These are phyloP conservation scores for Trachurus trachurus DNA, from an alignment of 2,797 vertebrate species.

Conservation along the genomic window DNA sequence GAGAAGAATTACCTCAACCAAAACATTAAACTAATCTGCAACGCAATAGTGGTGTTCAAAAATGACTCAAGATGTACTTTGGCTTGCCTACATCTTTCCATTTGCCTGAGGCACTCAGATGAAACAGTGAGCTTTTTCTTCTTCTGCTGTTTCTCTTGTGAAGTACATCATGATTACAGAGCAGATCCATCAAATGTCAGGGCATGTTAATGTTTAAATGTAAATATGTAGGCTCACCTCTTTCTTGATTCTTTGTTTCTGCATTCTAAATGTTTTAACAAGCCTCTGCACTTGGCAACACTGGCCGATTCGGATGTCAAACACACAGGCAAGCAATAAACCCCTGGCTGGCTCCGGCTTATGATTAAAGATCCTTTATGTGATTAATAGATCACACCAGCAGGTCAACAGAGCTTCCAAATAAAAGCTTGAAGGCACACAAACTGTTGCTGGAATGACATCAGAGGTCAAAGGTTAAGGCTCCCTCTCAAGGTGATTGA, in stretches of 20 bases:
- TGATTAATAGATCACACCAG: conserved; percentile 74
- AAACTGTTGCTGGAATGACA: conserved; percentile 70
- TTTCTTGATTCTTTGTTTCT: conserved; percentile 37
- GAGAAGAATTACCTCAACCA: conserved; percentile 61
- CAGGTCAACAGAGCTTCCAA: conserved; percentile 60
- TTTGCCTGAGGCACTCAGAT: conserved; percentile 60
- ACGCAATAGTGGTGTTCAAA: conserved; percentile 62
- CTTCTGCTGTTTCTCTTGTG: conserved; percentile 40
- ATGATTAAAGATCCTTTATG: conserved; percentile 73
- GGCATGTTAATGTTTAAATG: conserved; percentile 55
- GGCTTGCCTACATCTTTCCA: conserved; percentile 56
- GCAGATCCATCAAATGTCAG: conserved; percentile 50
- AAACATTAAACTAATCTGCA: conserved; percentile 68
- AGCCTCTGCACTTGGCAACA: conserved; percentile 44
- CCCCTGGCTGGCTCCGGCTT: conserved; percentile 30
- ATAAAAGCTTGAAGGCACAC: conserved; percentile 62
- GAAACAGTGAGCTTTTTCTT: conserved; percentile 41
- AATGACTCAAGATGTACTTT: conserved; percentile 73
- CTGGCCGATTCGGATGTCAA: conserved; percentile 61
- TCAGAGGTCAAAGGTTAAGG: conserved; percentile 79
- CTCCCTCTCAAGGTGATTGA: conserved; percentile 76
- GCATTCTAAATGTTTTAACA: conserved; percentile 37
- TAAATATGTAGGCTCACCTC: conserved; percentile 48
- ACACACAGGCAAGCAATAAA: conserved; percentile 46
- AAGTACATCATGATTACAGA: conserved; percentile 52